These are phyloP conservation scores for Busseola fusca DNA, from an alignment of 2,888 invertebrate species.

Conservation along the genomic window DNA sequence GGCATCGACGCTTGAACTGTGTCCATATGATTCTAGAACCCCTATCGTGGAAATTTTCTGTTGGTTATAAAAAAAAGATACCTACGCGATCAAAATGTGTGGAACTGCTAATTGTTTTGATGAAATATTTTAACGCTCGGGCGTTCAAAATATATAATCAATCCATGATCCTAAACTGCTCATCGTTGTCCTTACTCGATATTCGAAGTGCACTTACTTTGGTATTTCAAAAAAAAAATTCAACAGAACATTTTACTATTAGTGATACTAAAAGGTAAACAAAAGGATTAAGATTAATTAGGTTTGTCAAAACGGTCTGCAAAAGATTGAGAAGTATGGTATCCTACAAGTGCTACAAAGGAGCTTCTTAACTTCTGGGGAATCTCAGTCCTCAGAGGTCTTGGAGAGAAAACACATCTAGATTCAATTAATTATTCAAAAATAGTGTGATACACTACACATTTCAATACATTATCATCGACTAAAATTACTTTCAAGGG, in stretches of 20 bases:
- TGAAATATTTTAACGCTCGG: background rate
- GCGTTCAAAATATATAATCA: background rate
- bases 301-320: background rate
- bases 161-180: background rate
- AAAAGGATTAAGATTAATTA: no score
- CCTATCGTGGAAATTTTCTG: background rate
- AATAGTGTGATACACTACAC: background rate
- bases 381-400: no score
- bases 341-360: background rate
- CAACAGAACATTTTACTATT: background rate
- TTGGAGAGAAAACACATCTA: background rate
- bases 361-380: background rate
- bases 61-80: background rate
- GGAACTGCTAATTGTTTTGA: background rate
- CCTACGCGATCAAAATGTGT: background rate
- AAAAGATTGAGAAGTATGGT: background rate
- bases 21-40: background rate
- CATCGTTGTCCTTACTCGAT: background rate
- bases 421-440: background rate
- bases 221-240: background rate
- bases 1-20: no score
- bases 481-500: conserved; percentile 4
- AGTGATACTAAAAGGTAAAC: background rate
- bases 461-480: background rate
- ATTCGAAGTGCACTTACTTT: background rate